These are phyloP conservation scores for Chloebia gouldiae DNA, from an alignment of 2,113 vertebrate genomes.

Conservation along the genomic window DNA sequence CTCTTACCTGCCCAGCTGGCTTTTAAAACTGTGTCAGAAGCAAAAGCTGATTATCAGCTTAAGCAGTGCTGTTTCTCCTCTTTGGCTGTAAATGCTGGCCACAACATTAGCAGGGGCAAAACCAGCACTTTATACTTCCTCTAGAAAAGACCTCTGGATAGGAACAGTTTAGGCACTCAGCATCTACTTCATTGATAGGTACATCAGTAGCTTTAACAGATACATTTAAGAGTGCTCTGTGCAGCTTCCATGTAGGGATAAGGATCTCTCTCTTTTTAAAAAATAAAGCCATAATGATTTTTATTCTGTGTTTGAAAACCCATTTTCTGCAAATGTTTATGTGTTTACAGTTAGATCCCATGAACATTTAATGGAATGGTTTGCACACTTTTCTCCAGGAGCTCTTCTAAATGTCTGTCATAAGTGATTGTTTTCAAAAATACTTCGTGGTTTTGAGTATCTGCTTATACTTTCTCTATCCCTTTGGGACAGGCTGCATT, in stretches of 20 bases:
- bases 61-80: neutral
- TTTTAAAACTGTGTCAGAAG: slow-evolving; percentile 9
- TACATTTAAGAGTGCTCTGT: neutral
- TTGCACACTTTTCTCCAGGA: neutral
- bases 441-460: neutral
- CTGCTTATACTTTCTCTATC: neutral
- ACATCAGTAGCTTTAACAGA: neutral
- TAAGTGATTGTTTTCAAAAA: neutral
- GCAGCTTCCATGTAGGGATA: neutral
- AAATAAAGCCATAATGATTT: neutral
- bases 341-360: neutral
- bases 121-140: neutral
- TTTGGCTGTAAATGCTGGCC: neutral
- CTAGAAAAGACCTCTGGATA: neutral
- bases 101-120: neutral
- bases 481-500: neutral
- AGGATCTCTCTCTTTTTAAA: neutral
- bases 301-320: neutral
- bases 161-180: neutral
- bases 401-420: neutral
- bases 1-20: neutral
- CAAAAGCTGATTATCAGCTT: slow-evolving; percentile 41
- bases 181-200: neutral
- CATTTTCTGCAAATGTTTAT: neutral
- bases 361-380: neutral